A percentile compares a stretch with the other conserved stretches of the same genome.
phyloP scores from a whole-genome alignment of 1,140 invertebrate species.

The Meloidogyne hapla region DNA sequence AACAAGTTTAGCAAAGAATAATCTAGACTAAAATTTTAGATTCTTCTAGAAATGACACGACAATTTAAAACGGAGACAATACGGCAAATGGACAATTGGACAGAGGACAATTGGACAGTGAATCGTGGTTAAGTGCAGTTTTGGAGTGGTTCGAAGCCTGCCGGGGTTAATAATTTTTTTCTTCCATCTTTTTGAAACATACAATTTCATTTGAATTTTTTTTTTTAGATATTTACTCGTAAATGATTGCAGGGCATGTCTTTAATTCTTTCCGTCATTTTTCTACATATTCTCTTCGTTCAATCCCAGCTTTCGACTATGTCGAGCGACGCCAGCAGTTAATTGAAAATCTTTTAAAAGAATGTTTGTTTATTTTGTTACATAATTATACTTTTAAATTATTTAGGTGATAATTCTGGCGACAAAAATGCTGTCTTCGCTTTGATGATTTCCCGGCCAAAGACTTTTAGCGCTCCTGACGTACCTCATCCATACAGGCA shows the following conservation, averaged over 20 bases:
- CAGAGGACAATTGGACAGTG: too few species aligned
- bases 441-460: not conserved
- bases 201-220: too few species aligned
- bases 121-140: too few species aligned
- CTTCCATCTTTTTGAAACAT: too few species aligned
- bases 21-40: too few species aligned
- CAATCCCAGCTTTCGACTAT: not conserved
- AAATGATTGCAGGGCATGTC: not conserved
- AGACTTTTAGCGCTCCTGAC: conserved; percentile 49
- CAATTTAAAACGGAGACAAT: too few species aligned
- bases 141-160: too few species aligned
- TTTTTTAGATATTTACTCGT: not conserved
- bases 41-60: too few species aligned
- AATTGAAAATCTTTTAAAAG: not conserved
- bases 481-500: conserved; percentile 59
- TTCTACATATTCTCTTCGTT: not conserved
- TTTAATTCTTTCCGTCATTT: not conserved
- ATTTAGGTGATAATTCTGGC: not conserved
- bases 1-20: too few species aligned
- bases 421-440: not conserved
- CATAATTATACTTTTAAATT: not conserved
- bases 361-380: not conserved
- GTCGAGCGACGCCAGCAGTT: not conserved
- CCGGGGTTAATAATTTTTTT: too few species aligned
- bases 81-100: too few species aligned